A percentile compares a stretch with the other conserved stretches of the same genome.
Evolutionary conservation across 2,797 vertebrate genomes (phyloP).

Genomic region (Propithecus perrieri): DNA sequence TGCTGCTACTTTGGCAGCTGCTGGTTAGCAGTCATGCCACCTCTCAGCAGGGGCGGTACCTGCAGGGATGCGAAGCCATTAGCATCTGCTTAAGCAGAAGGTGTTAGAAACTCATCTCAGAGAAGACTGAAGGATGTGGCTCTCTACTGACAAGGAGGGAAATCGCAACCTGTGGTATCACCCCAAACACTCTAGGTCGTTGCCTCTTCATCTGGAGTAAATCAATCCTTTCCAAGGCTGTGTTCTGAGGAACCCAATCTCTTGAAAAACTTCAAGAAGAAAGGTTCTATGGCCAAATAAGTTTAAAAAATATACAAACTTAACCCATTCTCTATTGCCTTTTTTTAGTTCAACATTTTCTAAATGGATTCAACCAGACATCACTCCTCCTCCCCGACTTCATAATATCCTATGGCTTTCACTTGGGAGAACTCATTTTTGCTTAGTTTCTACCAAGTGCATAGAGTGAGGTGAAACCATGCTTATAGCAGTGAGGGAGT

Average conservation of each 20-base stretch:
- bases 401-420: background rate
- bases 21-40: background rate
- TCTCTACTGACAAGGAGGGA: background rate
- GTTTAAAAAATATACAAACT: background rate
- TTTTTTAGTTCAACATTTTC: background rate
- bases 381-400: background rate
- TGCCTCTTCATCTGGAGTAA: background rate
- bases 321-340: background rate
- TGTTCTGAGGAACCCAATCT: background rate
- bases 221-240: background rate
- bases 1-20: background rate
- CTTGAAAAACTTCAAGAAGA: background rate
- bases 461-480: background rate
- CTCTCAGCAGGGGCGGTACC: background rate
- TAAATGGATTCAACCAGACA: background rate
- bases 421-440: background rate
- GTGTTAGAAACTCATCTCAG: background rate
- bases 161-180: background rate
- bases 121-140: background rate
- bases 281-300: background rate
- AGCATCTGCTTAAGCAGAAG: slow-evolving; percentile 41
- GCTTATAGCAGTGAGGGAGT: background rate
- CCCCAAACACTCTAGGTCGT: background rate
- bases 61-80: slow-evolving; percentile 19
- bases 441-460: background rate